phyloP scores from a whole-genome alignment of 2,113 vertebrate genomes.

The Cacatua alba region DNA sequence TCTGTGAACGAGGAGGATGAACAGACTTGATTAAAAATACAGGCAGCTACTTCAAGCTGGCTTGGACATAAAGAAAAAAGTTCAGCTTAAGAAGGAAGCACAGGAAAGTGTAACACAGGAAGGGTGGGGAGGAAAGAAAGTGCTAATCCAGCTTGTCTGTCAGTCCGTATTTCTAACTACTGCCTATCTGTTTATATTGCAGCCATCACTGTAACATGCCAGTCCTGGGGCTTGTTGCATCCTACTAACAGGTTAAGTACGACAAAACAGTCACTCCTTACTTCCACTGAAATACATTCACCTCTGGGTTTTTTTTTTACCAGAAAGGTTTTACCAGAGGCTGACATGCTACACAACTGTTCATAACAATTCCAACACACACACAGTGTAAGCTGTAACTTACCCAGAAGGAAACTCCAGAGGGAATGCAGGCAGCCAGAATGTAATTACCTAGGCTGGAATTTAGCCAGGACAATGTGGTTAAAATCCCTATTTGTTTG shows the following conservation, averaged over 20 bases:
- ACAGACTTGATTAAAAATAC: background rate
- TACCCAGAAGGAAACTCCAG: background rate
- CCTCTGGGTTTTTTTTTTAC: background rate
- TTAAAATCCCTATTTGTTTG: slow-evolving; percentile 58
- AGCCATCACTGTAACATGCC: background rate
- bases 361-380: background rate
- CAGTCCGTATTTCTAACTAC: background rate
- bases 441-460: slow-evolving; percentile 44
- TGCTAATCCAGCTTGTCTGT: background rate
- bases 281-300: background rate
- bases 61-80: background rate
- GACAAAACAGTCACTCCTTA: background rate
- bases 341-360: background rate
- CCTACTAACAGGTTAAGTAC: background rate
- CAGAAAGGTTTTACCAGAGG: background rate
- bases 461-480: slow-evolving; percentile 36
- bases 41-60: background rate
- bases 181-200: background rate
- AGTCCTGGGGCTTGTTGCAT: background rate
- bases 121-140: background rate
- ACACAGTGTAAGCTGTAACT: accelerated
- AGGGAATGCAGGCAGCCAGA: slow-evolving; percentile 20
- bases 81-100: background rate
- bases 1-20: background rate
- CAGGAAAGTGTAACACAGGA: background rate